These are phyloP conservation scores for Brachionus rotundiformis DNA, from an alignment of 1,140 invertebrate genomes.

Conservation along the genomic window DNA sequence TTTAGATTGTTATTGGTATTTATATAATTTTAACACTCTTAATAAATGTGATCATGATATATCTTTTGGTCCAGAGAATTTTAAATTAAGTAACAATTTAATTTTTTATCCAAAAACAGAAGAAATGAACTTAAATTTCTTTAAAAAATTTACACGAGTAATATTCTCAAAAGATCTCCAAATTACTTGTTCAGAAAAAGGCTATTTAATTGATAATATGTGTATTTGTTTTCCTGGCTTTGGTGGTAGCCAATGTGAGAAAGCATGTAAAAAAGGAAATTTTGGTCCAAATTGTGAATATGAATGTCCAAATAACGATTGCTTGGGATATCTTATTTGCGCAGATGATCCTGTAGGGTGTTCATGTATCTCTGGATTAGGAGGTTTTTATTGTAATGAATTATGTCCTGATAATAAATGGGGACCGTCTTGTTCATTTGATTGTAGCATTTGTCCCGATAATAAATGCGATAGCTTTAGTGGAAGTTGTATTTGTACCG, in stretches of 20 bases:
- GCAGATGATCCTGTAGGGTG: background rate
- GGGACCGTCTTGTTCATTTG: constrained; percentile 14
- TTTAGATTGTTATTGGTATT: constrained; percentile 21
- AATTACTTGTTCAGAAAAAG: background rate
- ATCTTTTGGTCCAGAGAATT: background rate
- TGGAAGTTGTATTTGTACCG: background rate
- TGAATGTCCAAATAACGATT: constrained; percentile 1
- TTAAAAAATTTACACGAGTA: constrained; percentile 27
- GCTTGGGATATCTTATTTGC: constrained; percentile 15
- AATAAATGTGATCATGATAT: background rate
- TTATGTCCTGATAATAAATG: background rate
- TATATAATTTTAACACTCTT: constrained; percentile 17
- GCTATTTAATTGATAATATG: background rate
- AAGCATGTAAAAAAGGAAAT: background rate
- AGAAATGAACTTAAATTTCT: constrained; percentile 29
- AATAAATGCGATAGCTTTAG: constrained; percentile 26
- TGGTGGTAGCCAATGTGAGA: background rate
- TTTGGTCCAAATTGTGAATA: constrained; percentile 23
- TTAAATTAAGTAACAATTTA: background rate
- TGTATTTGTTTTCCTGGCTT: constrained; percentile 12
- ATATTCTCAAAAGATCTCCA: background rate
- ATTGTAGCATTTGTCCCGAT: background rate
- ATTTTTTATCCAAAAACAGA: constrained; percentile 28
- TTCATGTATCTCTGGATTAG: constrained; percentile 21
- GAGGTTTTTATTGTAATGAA: constrained; percentile 30